A percentile compares a stretch with the other conserved stretches of the same genome.
phyloP scores from a whole-genome alignment of 1,140 invertebrate species.

The Hylaeus volcanicus region DNA sequence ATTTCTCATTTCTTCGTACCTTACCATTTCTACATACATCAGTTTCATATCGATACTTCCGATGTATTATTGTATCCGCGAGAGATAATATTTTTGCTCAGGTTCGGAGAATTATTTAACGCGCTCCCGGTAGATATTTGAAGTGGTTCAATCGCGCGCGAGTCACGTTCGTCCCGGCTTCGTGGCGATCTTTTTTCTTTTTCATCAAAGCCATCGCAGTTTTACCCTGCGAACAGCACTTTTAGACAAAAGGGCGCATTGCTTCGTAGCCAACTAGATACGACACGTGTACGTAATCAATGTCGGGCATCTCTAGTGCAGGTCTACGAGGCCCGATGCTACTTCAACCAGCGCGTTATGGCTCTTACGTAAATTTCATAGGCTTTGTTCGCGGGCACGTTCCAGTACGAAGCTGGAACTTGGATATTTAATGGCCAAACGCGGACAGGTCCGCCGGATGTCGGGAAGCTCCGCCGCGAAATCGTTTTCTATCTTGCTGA shows the following conservation, averaged over 20 bases:
- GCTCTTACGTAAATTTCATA: constrained; percentile 57
- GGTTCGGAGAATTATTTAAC: no score
- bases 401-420: constrained; percentile 9
- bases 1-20: no score
- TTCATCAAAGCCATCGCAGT: constrained; percentile 18
- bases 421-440: not conserved
- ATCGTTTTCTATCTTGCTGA: not conserved
- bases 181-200: not conserved
- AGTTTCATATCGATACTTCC: not conserved
- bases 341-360: constrained; percentile 65
- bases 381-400: constrained; percentile 73
- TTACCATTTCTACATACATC: no score
- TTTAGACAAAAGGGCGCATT: constrained; percentile 59
- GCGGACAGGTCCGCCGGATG: not conserved
- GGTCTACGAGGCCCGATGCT: constrained; percentile 50
- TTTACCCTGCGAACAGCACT: constrained; percentile 43
- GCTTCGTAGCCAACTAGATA: constrained; percentile 68
- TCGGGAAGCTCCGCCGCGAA: not conserved
- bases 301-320: constrained; percentile 74
- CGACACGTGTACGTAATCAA: constrained; percentile 75
- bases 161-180: constrained; percentile 12
- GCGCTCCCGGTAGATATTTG: not conserved
- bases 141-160: constrained; percentile 31
- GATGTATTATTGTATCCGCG: no score
- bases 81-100: no score